These are phyloP conservation scores for Phylloscopus collybita DNA, from an alignment of 2,797 vertebrate genomes.

Conservation along the genomic window DNA sequence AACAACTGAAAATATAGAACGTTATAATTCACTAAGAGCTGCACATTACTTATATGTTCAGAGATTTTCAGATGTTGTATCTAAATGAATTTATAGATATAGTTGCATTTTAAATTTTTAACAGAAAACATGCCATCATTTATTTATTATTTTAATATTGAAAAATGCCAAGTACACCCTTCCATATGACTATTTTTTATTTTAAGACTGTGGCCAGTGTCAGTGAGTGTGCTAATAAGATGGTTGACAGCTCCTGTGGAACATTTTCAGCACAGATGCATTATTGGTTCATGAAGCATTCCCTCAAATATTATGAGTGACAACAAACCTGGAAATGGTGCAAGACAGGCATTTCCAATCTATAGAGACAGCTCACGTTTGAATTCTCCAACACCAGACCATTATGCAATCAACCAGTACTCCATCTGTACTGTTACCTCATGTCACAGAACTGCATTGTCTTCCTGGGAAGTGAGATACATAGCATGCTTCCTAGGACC, in stretches of 20 bases:
- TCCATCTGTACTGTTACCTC: conserved; percentile 6
- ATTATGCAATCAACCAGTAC: conserved; percentile 47
- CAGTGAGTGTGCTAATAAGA: conserved; percentile 61
- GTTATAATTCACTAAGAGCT: background rate
- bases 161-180: conserved; percentile 29
- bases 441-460: conserved; percentile 45
- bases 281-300: conserved; percentile 72
- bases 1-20: conserved; percentile 19
- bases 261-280: conserved; percentile 59
- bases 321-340: conserved; percentile 69
- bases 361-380: conserved; percentile 55
- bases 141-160: conserved; percentile 61
- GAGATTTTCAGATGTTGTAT: conserved; percentile 19
- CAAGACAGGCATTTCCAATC: conserved; percentile 53
- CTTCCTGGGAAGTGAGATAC: conserved; percentile 14
- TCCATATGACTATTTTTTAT: conserved; percentile 47
- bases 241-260: conserved; percentile 69
- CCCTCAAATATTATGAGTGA: conserved; percentile 71
- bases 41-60: background rate
- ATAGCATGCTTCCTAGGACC: background rate
- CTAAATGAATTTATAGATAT: conserved; percentile 34
- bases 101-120: conserved; percentile 48
- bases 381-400: conserved; percentile 48
- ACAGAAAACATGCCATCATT: conserved; percentile 40
- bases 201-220: conserved; percentile 62